Conservation (phyloP, 2,888 invertebrate species). For the Cecidostiba fungosa region DNA sequence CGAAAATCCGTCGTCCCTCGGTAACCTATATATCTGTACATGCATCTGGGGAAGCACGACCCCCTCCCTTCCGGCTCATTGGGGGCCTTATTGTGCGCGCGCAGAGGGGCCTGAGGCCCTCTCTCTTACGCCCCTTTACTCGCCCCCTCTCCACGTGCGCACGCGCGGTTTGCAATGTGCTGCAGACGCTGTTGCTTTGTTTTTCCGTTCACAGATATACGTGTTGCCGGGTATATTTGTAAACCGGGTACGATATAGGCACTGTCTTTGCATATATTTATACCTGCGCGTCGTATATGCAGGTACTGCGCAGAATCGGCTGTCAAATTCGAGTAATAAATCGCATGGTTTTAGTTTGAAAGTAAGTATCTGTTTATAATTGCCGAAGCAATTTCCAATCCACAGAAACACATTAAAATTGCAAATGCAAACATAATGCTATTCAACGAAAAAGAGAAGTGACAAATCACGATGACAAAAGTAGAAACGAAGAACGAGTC, state of each 20-base stretch:
- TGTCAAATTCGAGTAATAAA: not conserved
- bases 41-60: not conserved
- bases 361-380: not conserved
- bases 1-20: constrained; percentile 7
- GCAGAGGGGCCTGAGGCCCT: not conserved
- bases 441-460: not conserved
- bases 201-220: constrained; percentile 1
- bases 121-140: constrained; percentile 36
- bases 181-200: constrained; percentile 51
- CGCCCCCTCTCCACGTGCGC: not conserved
- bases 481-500: too few species aligned
- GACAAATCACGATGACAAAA: too few species aligned
- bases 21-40: constrained; percentile 19
- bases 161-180: too few species aligned
- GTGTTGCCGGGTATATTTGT: not conserved
- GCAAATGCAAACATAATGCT: too few species aligned
- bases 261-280: not conserved
- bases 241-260: not conserved
- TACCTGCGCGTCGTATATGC: not conserved
- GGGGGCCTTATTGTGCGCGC: constrained; percentile 34
- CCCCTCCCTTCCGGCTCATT: not conserved
- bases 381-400: not conserved
- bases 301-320: not conserved
- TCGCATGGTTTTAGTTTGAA: not conserved
- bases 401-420: too few species aligned